Evolutionary conservation across 2,797 vertebrate species (phyloP).

Genomic region (Crocodylus rhombifer): DNA sequence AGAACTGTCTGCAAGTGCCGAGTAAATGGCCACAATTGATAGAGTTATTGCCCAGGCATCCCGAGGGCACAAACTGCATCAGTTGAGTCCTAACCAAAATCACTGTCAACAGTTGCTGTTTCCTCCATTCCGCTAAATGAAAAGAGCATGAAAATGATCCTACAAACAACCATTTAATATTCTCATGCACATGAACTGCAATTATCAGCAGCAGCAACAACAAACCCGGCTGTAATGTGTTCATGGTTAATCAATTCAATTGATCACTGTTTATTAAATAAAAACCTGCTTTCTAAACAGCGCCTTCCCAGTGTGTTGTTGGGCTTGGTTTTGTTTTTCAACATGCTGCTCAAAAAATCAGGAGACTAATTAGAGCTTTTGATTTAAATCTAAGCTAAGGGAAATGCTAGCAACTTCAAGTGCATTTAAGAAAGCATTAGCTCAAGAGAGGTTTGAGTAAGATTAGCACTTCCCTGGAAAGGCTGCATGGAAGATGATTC

Average conservation of each 20-base stretch:
- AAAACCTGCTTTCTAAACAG: conserved; percentile 80
- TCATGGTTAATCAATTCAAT: conserved; percentile 81
- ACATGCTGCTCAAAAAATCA: conserved; percentile 44
- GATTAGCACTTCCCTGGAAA: neutral
- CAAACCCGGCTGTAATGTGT: conserved; percentile 66
- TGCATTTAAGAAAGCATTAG: conserved; percentile 2
- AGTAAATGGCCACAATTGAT: conserved; percentile 75
- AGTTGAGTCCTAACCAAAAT: conserved; percentile 58
- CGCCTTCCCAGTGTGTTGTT: conserved; percentile 47
- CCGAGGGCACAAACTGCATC: conserved; percentile 67
- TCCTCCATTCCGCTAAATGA: conserved; percentile 59
- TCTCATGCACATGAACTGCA: conserved; percentile 56
- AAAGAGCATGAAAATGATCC: conserved; percentile 57
- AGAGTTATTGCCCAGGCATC: conserved; percentile 67
- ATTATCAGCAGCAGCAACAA: conserved; percentile 70
- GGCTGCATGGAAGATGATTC: neutral
- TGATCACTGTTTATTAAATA: conserved; percentile 83
- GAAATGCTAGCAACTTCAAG: neutral
- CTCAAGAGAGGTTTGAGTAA: neutral
- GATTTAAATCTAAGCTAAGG: conserved; percentile 62
- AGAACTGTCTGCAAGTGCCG: conserved; percentile 66
- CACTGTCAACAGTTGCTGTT: conserved; percentile 53
- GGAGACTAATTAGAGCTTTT: conserved; percentile 69
- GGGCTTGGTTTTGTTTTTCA: conserved; percentile 2
- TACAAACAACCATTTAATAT: conserved; percentile 66